A percentile compares a stretch with the other conserved stretches of the same genome.
phyloP scores from a whole-genome alignment of 2,888 invertebrate species.

The Limnephilus lunatus region DNA sequence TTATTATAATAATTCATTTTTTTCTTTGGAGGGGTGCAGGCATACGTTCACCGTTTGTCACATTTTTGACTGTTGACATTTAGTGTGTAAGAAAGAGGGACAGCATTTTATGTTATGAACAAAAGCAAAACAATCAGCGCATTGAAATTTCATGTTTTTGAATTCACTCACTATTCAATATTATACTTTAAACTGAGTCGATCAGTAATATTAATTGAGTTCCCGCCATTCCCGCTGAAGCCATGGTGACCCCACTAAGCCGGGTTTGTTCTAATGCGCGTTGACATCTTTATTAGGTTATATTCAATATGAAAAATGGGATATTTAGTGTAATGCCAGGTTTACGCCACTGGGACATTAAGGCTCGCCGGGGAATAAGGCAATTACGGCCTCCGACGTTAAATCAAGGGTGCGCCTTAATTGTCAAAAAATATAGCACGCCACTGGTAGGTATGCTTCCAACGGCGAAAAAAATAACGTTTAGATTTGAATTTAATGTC shows the following conservation, averaged over 20 bases:
- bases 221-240: not conserved
- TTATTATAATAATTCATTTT: no score
- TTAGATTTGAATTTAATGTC: slow-evolving; percentile 45
- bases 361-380: slow-evolving; percentile 54
- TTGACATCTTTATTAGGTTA: slow-evolving; percentile 67
- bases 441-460: slow-evolving; percentile 26
- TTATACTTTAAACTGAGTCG: no score
- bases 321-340: slow-evolving; percentile 63
- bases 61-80: no score
- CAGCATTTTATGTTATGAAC: no score
- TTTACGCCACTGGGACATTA: slow-evolving; percentile 55
- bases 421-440: slow-evolving; percentile 44
- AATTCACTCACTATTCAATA: no score
- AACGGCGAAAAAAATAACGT: not conserved
- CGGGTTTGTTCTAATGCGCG: slow-evolving; percentile 61
- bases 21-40: no score
- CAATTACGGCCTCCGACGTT: slow-evolving; percentile 60
- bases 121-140: no score
- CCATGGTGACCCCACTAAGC: slow-evolving; percentile 57
- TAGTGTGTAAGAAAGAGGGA: no score
- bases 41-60: no score
- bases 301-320: slow-evolving; percentile 66
- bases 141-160: no score
- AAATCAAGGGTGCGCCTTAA: slow-evolving; percentile 57
- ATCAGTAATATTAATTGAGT: no score